phyloP scores from a whole-genome alignment of 2,888 invertebrate species.

The Sinelater perroti region DNA sequence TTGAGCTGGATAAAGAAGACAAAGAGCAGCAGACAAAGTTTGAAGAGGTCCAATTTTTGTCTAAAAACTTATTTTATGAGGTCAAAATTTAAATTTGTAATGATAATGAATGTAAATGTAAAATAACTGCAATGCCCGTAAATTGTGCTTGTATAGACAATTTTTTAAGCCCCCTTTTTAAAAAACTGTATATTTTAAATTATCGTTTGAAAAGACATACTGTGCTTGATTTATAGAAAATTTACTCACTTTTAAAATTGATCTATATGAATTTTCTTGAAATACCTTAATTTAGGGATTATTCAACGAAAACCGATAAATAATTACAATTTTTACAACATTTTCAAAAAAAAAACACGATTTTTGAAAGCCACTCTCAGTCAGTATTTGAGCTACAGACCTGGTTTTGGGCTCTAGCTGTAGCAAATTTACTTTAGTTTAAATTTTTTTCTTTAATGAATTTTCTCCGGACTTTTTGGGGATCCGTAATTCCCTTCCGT shows the following conservation, averaged over 20 bases:
- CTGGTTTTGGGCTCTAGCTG: no score
- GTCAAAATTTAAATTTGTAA: no score
- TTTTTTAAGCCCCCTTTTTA: background rate
- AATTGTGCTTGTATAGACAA: background rate
- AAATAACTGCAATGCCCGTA: background rate
- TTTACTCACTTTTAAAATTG: background rate
- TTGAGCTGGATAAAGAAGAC: background rate
- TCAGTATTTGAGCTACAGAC: no score
- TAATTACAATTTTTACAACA: no score
- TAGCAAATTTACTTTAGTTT: no score
- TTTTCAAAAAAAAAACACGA: no score
- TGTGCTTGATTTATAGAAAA: background rate
- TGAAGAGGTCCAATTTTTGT: background rate
- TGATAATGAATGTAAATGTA: no score
- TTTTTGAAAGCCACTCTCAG: no score
- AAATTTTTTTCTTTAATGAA: no score
- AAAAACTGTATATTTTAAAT: background rate
- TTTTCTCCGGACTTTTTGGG: no score
- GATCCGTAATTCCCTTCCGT: no score
- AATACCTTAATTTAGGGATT: background rate
- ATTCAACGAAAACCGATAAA: background rate
- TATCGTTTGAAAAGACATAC: background rate
- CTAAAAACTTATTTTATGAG: background rate
- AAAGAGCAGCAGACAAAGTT: background rate
- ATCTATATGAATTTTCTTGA: background rate